Percentiles rank a stretch among this genome's conserved stretches.
Conservation (phyloP, 2,113 vertebrate species). For the Apteryx owenii region DNA sequence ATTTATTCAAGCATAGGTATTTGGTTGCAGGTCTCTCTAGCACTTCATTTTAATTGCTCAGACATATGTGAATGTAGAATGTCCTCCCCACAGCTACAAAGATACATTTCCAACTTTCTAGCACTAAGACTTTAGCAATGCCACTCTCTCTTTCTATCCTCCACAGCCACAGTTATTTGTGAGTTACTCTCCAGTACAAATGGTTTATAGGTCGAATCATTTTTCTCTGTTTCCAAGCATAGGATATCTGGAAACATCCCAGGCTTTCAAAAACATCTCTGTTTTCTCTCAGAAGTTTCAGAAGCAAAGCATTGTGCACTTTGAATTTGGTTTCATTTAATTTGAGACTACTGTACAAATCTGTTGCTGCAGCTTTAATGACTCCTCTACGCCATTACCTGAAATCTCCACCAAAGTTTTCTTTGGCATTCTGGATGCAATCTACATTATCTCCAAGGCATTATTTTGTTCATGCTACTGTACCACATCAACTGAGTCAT, state of each 20-base stretch:
- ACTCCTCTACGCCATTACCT: not conserved
- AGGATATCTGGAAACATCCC: not conserved
- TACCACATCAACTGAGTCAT: not conserved
- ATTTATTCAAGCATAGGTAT: not conserved
- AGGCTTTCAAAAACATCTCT: not conserved
- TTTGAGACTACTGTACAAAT: not conserved
- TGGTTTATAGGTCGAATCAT: not conserved
- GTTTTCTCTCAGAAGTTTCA: not conserved
- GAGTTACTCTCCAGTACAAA: not conserved
- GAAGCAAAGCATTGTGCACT: not conserved
- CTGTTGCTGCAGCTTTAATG: not conserved
- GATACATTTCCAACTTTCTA: not conserved
- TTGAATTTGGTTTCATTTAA: not conserved
- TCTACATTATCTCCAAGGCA: not conserved
- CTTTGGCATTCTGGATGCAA: not conserved
- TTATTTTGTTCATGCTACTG: not conserved
- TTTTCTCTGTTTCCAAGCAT: not conserved
- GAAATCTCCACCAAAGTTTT: not conserved
- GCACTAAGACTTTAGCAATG: not conserved
- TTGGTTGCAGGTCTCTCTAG: not conserved
- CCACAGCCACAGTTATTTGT: not conserved
- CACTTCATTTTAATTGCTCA: not conserved
- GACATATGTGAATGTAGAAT: not conserved
- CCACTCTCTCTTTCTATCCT: not conserved
- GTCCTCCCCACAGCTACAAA: not conserved